These are phyloP conservation scores for Ammodytes dubius DNA, from an alignment of 2,113 vertebrate genomes.

Conservation along the genomic window DNA sequence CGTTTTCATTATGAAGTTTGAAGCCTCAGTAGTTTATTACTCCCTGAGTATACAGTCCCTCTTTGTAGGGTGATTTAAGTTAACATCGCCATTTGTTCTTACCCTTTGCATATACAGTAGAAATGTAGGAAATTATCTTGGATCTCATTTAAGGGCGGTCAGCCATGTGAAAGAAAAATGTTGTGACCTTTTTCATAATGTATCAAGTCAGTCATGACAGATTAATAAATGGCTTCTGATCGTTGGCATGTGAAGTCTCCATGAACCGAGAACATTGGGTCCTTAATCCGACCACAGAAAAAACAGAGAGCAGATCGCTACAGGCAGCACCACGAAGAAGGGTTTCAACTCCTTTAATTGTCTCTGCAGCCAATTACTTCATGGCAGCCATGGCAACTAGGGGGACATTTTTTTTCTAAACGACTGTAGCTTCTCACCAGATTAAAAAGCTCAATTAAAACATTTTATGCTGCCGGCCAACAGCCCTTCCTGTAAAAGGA, in stretches of 20 bases:
- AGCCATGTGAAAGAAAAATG: background rate
- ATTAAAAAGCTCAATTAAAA: conserved; percentile 64
- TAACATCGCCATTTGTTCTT: conserved; percentile 3
- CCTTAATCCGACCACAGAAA: background rate
- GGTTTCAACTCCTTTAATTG: conserved; percentile 31
- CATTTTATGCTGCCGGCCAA: conserved; percentile 50
- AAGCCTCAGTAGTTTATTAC: background rate
- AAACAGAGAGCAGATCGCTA: background rate
- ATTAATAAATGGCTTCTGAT: conserved; percentile 12
- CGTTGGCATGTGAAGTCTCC: background rate
- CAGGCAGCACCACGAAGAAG: conserved; percentile 6
- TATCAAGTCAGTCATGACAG: background rate
- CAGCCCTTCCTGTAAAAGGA: conserved; percentile 26
- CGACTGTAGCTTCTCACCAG: conserved; percentile 4
- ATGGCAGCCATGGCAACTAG: conserved; percentile 41
- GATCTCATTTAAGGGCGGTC: background rate
- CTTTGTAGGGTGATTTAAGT: background rate
- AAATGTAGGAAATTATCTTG: background rate
- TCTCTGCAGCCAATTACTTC: conserved; percentile 58
- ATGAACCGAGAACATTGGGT: conserved; percentile 5
- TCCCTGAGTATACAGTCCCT: background rate
- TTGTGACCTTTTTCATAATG: conserved; percentile 13
- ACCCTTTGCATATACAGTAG: background rate
- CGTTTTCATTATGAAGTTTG: background rate
- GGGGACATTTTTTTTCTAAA: conserved; percentile 31